Percentiles rank a stretch among this genome's conserved stretches.
Conservation (phyloP, 2,888 invertebrate species). For the Molorchus minor region DNA sequence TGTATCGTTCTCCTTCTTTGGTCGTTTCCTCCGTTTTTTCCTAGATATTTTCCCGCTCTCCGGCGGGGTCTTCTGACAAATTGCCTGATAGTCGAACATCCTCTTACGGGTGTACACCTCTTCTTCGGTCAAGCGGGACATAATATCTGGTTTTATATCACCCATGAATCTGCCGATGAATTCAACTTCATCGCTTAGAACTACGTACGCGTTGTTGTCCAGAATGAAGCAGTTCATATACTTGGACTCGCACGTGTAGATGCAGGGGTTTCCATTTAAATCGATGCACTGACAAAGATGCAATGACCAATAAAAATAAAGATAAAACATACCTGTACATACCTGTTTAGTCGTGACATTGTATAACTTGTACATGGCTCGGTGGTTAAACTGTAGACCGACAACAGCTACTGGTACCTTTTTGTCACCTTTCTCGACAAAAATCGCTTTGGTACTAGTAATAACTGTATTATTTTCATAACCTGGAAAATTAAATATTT, state of each 20-base stretch:
- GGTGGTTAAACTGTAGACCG: constrained; percentile 84
- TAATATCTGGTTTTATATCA: constrained; percentile 74
- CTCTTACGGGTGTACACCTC: constrained; percentile 77
- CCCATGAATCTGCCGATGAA: constrained; percentile 79
- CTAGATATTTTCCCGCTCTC: constrained; percentile 35
- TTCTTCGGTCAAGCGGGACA: constrained; percentile 77
- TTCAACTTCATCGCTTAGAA: constrained; percentile 76
- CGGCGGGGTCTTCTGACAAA: constrained; percentile 71
- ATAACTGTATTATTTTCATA: constrained; percentile 71
- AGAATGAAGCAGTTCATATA: constrained; percentile 83
- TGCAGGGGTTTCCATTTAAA: constrained; percentile 13
- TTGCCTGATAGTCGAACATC: constrained; percentile 89
- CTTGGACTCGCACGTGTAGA: constrained; percentile 66
- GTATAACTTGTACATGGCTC: constrained; percentile 78
- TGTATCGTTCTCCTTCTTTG: constrained; percentile 17
- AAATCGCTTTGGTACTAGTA: constrained; percentile 87
- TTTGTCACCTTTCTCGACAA: constrained; percentile 66
- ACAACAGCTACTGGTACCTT: constrained; percentile 75
- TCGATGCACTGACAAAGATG: constrained; percentile 2
- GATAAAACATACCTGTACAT: no score
- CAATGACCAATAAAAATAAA: no score
- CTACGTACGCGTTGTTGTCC: constrained; percentile 89
- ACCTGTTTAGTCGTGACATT: constrained; percentile 81
- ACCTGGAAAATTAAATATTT: constrained; percentile 41
- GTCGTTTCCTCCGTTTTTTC: constrained; percentile 34